These are phyloP conservation scores for Rhingia campestris DNA, from an alignment of 2,888 invertebrate genomes.

Conservation along the genomic window DNA sequence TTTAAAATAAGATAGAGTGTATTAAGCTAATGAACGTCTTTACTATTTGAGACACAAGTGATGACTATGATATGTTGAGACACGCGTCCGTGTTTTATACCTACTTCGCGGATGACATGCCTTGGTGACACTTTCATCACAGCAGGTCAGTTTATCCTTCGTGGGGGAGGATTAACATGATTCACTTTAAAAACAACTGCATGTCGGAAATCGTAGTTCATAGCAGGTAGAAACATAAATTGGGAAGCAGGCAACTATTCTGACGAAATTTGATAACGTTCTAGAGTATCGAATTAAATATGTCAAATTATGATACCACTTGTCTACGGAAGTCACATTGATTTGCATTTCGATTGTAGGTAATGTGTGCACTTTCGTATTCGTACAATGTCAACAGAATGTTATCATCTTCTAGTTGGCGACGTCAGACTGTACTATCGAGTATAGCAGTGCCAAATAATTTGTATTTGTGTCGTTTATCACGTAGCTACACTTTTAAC, in stretches of 20 bases:
- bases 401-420: too few species aligned
- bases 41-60: slow-evolving; percentile 26
- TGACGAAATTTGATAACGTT: too few species aligned
- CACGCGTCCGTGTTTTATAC: slow-evolving; percentile 44
- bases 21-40: slow-evolving; percentile 7
- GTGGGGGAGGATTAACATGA: slow-evolving; percentile 47
- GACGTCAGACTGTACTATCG: too few species aligned
- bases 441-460: too few species aligned
- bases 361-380: too few species aligned
- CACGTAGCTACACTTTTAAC: too few species aligned
- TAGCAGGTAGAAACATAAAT: slow-evolving; percentile 25
- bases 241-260: slow-evolving; percentile 7
- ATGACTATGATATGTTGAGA: slow-evolving; percentile 35
- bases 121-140: background rate
- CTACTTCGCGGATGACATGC: background rate
- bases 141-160: slow-evolving; percentile 47
- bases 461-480: too few species aligned
- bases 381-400: too few species aligned
- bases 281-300: background rate
- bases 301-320: too few species aligned
- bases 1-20: slow-evolving; percentile 1
- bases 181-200: slow-evolving; percentile 29
- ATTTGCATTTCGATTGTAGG: too few species aligned
- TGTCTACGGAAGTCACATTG: too few species aligned
- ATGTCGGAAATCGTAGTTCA: background rate